These are phyloP conservation scores for Porites divaricata DNA, from an alignment of 92 coral and sea anemone species.

Conservation along the genomic window DNA sequence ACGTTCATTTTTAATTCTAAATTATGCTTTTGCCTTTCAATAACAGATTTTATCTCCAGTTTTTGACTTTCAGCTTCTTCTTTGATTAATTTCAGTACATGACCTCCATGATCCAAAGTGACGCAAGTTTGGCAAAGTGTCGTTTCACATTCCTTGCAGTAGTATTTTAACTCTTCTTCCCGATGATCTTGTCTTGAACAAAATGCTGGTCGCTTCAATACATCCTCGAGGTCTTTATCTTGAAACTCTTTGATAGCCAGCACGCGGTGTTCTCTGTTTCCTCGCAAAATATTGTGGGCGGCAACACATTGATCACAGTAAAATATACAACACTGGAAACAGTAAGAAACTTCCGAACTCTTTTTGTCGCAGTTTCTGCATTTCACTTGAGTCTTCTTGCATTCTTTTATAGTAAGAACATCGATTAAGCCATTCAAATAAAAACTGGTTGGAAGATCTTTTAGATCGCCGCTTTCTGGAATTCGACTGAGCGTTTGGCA, in stretches of 20 bases:
- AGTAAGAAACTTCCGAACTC: neutral
- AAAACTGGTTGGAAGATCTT: neutral
- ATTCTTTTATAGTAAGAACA: neutral
- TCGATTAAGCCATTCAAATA: neutral
- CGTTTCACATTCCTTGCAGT: neutral
- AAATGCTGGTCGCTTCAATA: neutral
- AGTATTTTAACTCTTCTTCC: neutral
- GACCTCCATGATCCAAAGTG: neutral
- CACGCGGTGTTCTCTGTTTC: neutral
- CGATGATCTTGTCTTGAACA: neutral
- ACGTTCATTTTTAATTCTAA: neutral
- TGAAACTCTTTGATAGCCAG: neutral
- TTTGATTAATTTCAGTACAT: neutral
- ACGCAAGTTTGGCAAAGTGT: neutral
- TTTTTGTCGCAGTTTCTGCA: neutral
- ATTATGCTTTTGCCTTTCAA: neutral
- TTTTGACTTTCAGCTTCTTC: neutral
- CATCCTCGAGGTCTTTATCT: neutral
- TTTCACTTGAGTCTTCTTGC: neutral
- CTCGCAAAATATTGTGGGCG: neutral
- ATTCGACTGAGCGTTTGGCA: neutral
- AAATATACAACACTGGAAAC: neutral
- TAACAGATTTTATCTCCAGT: neutral
- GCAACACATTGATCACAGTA: neutral
- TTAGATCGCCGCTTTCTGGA: neutral